Conservation (phyloP, 2,797 vertebrate genomes). For the Propithecus perrieri region DNA sequence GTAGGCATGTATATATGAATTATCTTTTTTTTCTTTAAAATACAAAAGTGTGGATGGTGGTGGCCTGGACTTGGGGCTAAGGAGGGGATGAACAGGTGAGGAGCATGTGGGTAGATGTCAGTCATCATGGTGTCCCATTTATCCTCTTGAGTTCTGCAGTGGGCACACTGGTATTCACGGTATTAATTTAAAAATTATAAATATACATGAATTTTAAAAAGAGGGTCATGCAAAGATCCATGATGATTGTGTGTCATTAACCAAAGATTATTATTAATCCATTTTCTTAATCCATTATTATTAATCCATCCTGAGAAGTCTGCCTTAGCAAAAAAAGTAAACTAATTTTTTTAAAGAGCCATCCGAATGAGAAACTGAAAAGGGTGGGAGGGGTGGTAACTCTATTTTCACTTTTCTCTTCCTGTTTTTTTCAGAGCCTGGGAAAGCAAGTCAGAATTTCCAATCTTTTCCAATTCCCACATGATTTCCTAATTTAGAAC, state of each 20-base stretch:
- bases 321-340: not conserved
- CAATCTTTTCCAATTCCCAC: constrained; percentile 75
- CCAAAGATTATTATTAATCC: not conserved
- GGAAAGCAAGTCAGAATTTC: constrained; percentile 78
- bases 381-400: constrained; percentile 48
- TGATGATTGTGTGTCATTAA: not conserved
- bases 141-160: not conserved
- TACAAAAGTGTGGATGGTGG: not conserved
- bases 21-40: not conserved
- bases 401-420: constrained; percentile 79
- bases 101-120: no score
- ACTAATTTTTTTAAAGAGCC: not conserved
- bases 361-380: constrained; percentile 35
- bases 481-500: constrained; percentile 68
- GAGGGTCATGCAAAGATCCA: not conserved
- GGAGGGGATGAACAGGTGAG: not conserved
- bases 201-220: not conserved
- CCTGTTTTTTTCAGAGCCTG: constrained; percentile 74
- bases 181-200: not conserved
- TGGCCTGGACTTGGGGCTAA: not conserved
- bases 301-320: not conserved
- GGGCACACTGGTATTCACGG: not conserved
- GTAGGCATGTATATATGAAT: not conserved
- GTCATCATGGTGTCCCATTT: not conserved
- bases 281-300: not conserved